These are phyloP conservation scores for Pyrgilauda ruficollis DNA, from an alignment of 2,113 vertebrate species.

Conservation along the genomic window DNA sequence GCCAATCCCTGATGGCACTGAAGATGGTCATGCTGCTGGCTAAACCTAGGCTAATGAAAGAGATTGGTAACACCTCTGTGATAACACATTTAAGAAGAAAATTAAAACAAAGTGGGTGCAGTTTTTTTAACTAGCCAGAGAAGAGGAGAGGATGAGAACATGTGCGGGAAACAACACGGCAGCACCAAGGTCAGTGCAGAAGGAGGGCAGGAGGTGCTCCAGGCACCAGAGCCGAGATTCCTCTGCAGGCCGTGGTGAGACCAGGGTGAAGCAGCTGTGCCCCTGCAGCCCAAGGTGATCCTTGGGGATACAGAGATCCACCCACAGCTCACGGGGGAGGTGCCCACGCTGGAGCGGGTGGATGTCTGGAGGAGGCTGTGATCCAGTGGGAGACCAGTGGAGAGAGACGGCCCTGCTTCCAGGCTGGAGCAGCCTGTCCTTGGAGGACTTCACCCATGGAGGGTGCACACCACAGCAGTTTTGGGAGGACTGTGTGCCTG, in stretches of 20 bases:
- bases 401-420: neutral
- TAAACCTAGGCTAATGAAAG: neutral
- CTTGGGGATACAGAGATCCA: neutral
- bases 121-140: neutral
- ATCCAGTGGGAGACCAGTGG: neutral
- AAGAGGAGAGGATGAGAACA: neutral
- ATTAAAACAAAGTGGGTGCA: neutral
- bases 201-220: neutral
- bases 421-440: too few relatives aligned
- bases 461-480: too few relatives aligned
- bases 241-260: neutral
- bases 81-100: neutral
- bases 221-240: accelerated
- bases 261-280: too few relatives aligned
- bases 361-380: neutral
- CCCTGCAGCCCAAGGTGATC: too few relatives aligned
- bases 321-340: neutral
- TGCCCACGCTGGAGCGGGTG: accelerated
- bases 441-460: too few relatives aligned
- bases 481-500: too few relatives aligned
- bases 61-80: accelerated
- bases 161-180: neutral
- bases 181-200: too few relatives aligned
- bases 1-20: too few relatives aligned
- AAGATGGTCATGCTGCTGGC: too few relatives aligned